Evolutionary conservation across 23 tunicate species (phyloP).

Genomic region (Halocynthia aurantium): DNA sequence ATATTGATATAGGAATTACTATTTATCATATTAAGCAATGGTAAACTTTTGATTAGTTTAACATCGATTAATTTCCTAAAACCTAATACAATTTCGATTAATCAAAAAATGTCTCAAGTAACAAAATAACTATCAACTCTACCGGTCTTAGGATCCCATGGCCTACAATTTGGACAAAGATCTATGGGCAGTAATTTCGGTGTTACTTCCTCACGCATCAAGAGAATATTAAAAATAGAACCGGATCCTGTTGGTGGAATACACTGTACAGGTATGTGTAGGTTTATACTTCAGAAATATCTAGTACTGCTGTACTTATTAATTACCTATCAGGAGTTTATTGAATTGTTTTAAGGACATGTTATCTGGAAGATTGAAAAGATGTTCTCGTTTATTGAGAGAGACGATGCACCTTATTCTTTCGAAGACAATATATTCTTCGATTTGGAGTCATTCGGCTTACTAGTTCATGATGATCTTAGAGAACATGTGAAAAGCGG

Average conservation of each 20-base stretch:
- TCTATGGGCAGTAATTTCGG: too few species aligned
- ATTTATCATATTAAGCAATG: too few species aligned
- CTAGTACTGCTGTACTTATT: too few species aligned
- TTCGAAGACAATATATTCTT: slow-evolving; percentile 34
- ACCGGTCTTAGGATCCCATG: background rate
- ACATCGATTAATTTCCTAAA: too few species aligned
- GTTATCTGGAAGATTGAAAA: slow-evolving; percentile 9
- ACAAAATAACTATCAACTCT: background rate
- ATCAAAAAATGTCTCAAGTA: too few species aligned
- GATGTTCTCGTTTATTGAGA: slow-evolving; percentile 29
- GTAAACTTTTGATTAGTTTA: too few species aligned
- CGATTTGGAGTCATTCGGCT: slow-evolving; percentile 26
- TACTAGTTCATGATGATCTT: slow-evolving; percentile 9
- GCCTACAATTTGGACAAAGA: too few species aligned
- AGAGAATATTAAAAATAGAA: background rate
- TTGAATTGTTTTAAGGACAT: background rate
- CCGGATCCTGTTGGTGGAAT: slow-evolving; percentile 30
- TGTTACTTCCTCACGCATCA: background rate
- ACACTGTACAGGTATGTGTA: slow-evolving; percentile 10
- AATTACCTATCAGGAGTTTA: too few species aligned
- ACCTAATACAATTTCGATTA: too few species aligned
- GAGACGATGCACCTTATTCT: slow-evolving; percentile 9
- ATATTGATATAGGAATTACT: too few species aligned
- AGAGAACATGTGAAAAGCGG: slow-evolving; percentile 1
- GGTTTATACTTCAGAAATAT: too few species aligned